Percentiles rank a stretch among this genome's conserved stretches.
phyloP scores from a whole-genome alignment of 2,888 invertebrate species.

The Dorcus hopei region DNA sequence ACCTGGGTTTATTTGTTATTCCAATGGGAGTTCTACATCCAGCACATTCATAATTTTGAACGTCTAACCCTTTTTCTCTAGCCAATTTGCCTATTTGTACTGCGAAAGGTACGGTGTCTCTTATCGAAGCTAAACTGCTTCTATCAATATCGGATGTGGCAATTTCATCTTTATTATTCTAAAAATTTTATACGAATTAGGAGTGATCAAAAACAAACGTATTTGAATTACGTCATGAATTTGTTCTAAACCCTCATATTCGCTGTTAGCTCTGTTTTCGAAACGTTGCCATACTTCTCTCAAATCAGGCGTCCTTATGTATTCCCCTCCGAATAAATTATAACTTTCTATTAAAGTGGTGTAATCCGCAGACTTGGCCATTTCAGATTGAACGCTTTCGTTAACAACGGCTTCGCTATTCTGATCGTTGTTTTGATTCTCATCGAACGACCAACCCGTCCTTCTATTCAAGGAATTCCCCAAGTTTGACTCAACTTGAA shows the following conservation, averaged over 20 bases:
- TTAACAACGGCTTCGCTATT: background rate
- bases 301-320: constrained; percentile 55
- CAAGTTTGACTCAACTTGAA: constrained; percentile 33
- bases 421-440: constrained; percentile 26
- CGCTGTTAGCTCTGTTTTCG: constrained; percentile 32
- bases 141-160: background rate
- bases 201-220: background rate
- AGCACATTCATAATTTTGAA: constrained; percentile 84
- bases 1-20: constrained; percentile 4
- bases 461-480: constrained; percentile 66
- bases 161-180: background rate
- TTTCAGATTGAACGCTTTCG: constrained; percentile 7
- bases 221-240: background rate
- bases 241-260: background rate
- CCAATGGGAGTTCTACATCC: constrained; percentile 62
- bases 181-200: background rate
- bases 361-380: constrained; percentile 48
- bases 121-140: background rate
- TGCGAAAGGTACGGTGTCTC: constrained; percentile 51
- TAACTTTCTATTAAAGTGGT: constrained; percentile 60
- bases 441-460: constrained; percentile 62
- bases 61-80: constrained; percentile 77
- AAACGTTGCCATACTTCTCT: constrained; percentile 59
- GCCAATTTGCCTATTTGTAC: constrained; percentile 65
- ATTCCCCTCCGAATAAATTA: constrained; percentile 49